Conservation (phyloP, 2,888 invertebrate genomes). For the Venusia cambrica region DNA sequence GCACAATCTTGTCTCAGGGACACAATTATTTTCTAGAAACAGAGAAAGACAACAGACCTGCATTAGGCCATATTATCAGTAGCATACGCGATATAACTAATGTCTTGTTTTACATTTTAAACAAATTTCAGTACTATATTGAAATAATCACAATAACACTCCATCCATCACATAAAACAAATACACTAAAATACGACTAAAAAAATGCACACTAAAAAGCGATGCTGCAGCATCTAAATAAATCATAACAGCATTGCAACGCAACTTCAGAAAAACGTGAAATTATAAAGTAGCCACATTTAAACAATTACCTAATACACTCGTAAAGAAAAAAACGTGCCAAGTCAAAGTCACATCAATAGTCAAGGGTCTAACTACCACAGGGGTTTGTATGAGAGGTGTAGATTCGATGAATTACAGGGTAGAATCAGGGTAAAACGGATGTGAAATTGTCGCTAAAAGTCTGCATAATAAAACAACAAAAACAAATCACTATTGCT, state of each 20-base stretch:
- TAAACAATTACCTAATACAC: conserved; percentile 20
- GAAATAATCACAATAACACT: conserved; percentile 23
- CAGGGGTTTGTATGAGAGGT: conserved; percentile 12
- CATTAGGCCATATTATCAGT: no score
- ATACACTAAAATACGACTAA: conserved; percentile 5
- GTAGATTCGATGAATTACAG: conserved; percentile 18
- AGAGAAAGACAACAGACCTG: no score
- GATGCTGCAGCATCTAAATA: conserved; percentile 28
- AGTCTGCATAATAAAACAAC: no score
- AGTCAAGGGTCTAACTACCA: conserved; percentile 19
- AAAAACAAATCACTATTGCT: no score
- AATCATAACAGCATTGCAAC: conserved; percentile 34
- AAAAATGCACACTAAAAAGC: conserved; percentile 32
- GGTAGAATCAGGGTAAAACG: conserved; percentile 9
- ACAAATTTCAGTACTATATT: no score
- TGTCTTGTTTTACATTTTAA: not conserved
- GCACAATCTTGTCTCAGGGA: no score
- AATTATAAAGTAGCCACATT: no score
- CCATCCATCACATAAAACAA: no score
- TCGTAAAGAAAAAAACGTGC: conserved; percentile 19
- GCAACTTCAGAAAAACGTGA: conserved; percentile 10
- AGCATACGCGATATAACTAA: no score
- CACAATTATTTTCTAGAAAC: no score
- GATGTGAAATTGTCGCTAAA: conserved; percentile 21
- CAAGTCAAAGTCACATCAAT: conserved; percentile 15